These are phyloP conservation scores for Spinus olivaceus DNA, from an alignment of 2,797 vertebrate species.

Conservation along the genomic window DNA sequence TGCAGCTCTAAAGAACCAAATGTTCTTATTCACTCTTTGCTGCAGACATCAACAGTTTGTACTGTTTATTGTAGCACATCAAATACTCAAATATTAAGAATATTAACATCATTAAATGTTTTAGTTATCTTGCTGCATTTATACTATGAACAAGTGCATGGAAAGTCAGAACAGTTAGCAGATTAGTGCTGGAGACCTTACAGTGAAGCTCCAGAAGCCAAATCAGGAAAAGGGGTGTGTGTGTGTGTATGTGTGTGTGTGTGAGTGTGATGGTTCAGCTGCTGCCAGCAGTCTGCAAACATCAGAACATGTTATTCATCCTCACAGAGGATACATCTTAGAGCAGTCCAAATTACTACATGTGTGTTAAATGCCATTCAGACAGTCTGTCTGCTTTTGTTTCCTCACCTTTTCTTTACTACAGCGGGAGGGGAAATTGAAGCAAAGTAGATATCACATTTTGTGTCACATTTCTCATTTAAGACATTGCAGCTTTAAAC, in stretches of 20 bases:
- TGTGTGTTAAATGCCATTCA: background rate
- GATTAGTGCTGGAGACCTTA: background rate
- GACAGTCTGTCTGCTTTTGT: background rate
- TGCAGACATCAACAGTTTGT: background rate
- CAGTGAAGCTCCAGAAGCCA: background rate
- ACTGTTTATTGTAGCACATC: background rate
- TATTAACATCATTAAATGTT: background rate
- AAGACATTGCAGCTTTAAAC: background rate
- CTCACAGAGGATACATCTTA: background rate
- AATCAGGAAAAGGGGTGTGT: background rate
- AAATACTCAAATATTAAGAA: background rate
- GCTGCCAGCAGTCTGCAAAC: background rate
- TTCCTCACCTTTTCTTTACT: background rate
- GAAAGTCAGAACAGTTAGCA: background rate
- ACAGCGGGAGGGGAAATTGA: background rate
- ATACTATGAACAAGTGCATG: background rate
- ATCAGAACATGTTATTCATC: background rate
- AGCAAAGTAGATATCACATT: background rate
- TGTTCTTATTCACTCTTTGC: background rate
- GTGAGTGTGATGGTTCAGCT: background rate
- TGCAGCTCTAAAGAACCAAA: background rate
- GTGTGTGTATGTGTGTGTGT: no score
- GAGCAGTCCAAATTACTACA: background rate
- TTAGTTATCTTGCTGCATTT: background rate
- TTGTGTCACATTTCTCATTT: background rate